Evolutionary conservation across 2,113 vertebrate genomes (phyloP).

Genomic region (Syngnathus scovelli): DNA sequence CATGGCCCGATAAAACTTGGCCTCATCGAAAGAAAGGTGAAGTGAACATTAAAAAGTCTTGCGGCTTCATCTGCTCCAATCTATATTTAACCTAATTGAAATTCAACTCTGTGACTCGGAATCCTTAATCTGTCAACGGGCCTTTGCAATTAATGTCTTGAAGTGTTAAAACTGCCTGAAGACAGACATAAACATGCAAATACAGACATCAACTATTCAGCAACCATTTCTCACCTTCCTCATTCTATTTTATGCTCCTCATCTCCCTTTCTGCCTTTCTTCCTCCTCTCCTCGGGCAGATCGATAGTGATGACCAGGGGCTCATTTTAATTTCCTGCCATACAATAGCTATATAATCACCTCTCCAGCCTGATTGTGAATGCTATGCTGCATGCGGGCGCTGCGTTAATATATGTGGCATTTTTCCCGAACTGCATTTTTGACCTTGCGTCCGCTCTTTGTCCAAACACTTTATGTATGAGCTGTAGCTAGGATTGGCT

Average conservation of each 20-base stretch:
- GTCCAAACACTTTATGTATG: background rate
- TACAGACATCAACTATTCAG: constrained; percentile 13
- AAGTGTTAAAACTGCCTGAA: constrained; percentile 4
- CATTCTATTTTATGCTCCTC: constrained; percentile 3
- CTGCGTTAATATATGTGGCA: constrained; percentile 21
- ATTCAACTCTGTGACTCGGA: background rate
- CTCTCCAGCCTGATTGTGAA: constrained; percentile 41
- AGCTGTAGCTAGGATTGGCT: background rate
- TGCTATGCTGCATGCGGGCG: constrained; percentile 39
- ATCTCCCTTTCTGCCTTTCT: constrained; percentile 1
- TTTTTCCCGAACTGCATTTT: constrained; percentile 12
- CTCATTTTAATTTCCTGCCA: constrained; percentile 63
- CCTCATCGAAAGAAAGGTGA: background rate
- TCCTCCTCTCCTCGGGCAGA: constrained; percentile 34
- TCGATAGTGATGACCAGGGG: constrained; percentile 61
- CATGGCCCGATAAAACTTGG: background rate
- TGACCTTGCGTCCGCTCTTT: background rate
- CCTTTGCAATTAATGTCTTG: background rate
- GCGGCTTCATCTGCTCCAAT: background rate
- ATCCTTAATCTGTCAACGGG: background rate
- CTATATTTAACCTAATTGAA: constrained; percentile 9
- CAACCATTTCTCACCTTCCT: constrained; percentile 21
- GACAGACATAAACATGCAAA: constrained; percentile 18
- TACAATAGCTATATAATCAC: constrained; percentile 59
- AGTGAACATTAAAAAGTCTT: background rate